Evolutionary conservation across 2,113 vertebrate species (phyloP), one percentile per base, ranked within the genome.

Genomic region (Columbina picui): DNA sequence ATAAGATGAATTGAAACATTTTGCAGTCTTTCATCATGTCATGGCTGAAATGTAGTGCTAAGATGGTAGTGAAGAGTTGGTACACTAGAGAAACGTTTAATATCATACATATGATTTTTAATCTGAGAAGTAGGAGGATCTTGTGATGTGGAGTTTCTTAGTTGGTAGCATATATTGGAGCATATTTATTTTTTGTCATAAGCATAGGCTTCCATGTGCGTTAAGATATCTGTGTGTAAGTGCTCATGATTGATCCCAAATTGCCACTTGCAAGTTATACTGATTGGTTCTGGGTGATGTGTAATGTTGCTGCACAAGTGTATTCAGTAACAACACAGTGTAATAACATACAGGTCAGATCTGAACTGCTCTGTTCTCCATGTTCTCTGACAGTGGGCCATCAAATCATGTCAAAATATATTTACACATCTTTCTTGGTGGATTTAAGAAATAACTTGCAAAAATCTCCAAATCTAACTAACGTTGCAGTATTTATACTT

Each of bases 171-270:
- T 41, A 2, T 60, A 23, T 30, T 53, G 43, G 9, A 41, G 2
- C 23, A 39, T 41, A 12, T 30, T 41, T 68, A 32, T 32, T 39
- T 67, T 77, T 71, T 55, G 6, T 68, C 6, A 1, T 41, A 50
- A 39, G 20, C 2, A 12, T 8, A 22, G 50, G 19, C 8, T 52
- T 68, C 53, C 56, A 11, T 26, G 23, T 53, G 7, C 41, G 74
- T 92, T 77, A 60, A 65, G 6, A 19, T 76, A 27, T 8, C 14
- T 27, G 47, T 10, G 6, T 64, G 13, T 43, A 8, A 45, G 41
- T 20, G 32, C 56, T 80, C 4, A 5, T 45, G 27, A 12, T 29
- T 0, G 1, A 16, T 63, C 12, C 7, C 45, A 26, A 18, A 14
- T 57, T 85, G 41, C 27, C 25, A 3, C 7, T 23, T 53, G n/a